Percentiles rank a stretch among this genome's conserved stretches.
Conservation (phyloP, 2,888 invertebrate genomes). For the Acrobeloides nanus region DNA sequence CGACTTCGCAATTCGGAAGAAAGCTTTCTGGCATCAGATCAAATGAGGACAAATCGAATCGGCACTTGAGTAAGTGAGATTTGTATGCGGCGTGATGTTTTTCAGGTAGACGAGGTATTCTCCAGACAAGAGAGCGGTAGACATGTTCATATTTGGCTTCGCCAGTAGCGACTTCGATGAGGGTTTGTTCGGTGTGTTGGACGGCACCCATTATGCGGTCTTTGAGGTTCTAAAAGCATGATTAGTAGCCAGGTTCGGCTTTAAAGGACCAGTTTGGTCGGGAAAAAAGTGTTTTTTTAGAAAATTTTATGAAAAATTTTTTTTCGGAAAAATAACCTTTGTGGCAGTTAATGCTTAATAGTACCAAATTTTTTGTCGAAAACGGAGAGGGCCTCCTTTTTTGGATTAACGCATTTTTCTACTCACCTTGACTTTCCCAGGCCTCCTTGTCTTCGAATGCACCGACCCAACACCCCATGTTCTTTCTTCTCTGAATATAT, state of each 20-base stretch:
- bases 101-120: slow-evolving; percentile 91
- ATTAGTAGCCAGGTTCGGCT: too few relatives aligned
- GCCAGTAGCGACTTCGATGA: slow-evolving; percentile 88
- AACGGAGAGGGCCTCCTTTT: slow-evolving; percentile 26
- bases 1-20: slow-evolving; percentile 76
- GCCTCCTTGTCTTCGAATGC: slow-evolving; percentile 69
- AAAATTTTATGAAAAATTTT: slow-evolving; percentile 1
- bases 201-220: slow-evolving; percentile 66
- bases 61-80: slow-evolving; percentile 74
- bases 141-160: slow-evolving; percentile 97
- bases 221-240: slow-evolving; percentile 46
- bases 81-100: slow-evolving; percentile 99
- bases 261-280: slow-evolving; percentile 1
- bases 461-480: slow-evolving; percentile 92
- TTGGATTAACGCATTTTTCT: background rate
- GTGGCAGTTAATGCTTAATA: too few relatives aligned
- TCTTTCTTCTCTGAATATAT: slow-evolving; percentile 84
- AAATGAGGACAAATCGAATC: slow-evolving; percentile 88
- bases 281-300: background rate
- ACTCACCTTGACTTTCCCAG: slow-evolving; percentile 61
- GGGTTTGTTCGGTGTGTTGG: slow-evolving; percentile 77
- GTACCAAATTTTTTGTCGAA: slow-evolving; percentile 1
- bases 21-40: slow-evolving; percentile 91
- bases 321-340: too few relatives aligned
- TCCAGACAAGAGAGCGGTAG: slow-evolving; percentile 88